Evolutionary conservation across 1,140 invertebrate genomes (phyloP), one percentile per base, ranked within the genome.

Genomic region (Pogonomyrmex barbatus): DNA sequence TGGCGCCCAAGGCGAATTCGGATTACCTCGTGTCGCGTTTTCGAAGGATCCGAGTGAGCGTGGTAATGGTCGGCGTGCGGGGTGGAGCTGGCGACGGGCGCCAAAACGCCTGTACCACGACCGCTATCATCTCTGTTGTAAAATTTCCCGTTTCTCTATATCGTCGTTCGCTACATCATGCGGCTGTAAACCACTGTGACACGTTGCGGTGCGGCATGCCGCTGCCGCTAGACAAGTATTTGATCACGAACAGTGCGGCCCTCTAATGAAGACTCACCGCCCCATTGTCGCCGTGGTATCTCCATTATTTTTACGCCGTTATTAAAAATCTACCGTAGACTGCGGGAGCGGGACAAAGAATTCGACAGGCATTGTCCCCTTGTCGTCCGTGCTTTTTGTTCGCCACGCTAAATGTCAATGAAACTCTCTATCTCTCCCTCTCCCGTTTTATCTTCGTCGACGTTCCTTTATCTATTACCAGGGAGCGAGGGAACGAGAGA

Each of bases 261-360:
- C 84, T 91, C 90, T 93, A 93, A 93, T 93, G 93, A 93, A 93
- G 92, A 91, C 89, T 63, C 86, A 47, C 78, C 47, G 8, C 73
- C 65, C 86, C 87, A 75, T 90, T 91, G 87, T 91, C 79, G 60
- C 83, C 86, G 39, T 65, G 86, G 88, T 92, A 88, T 93, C 92
- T 93, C 90, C 91, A 92, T 93, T 93, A 93, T 93, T 93, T 93
- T 93, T 91, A 89, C 91, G 85, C 87, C 90, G 91, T 93, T 93
- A 93, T 93, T 93, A 93, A 93, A 93, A 93, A 93, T 91, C 91
- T 87, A 73, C 85, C 86, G 79, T 90, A 85, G 77, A 87, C 50
- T 14, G 42, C 62, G 54, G 65, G 86, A 73, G 67, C 89, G 77
- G 84, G 91, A 92, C 91, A 92, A 92, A 92, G 91, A 92, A 92